Evolutionary conservation across 2,888 invertebrate species (phyloP).

Genomic region (Spisula subtruncata): DNA sequence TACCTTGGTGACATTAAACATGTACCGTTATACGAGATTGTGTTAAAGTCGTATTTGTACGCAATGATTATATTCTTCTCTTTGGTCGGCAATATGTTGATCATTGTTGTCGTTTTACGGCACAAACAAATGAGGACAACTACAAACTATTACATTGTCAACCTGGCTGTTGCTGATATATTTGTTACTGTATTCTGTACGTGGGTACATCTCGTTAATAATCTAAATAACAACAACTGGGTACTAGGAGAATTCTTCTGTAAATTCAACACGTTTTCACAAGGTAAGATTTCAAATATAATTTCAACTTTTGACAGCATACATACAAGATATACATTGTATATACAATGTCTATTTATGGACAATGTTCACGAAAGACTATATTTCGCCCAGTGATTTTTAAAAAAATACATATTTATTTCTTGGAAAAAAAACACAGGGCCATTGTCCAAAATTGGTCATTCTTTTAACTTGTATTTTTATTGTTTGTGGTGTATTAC

Average conservation of each 20-base stretch:
- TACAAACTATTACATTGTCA: slow-evolving; percentile 86
- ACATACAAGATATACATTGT: too few species aligned
- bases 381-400: too few species aligned
- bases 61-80: slow-evolving; percentile 78
- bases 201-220: slow-evolving; percentile 92
- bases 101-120: slow-evolving; percentile 79
- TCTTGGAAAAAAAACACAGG: too few species aligned
- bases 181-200: slow-evolving; percentile 90
- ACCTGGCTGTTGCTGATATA: slow-evolving; percentile 85
- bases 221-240: slow-evolving; percentile 94
- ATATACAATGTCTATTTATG: too few species aligned
- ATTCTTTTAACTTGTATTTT: too few species aligned
- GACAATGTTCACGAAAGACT: too few species aligned
- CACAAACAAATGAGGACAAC: slow-evolving; percentile 84
- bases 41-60: slow-evolving; percentile 78
- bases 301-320: not conserved
- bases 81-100: slow-evolving; percentile 80
- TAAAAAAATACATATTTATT: too few species aligned
- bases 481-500: too few species aligned
- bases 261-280: slow-evolving; percentile 92
- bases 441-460: too few species aligned
- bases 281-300: slow-evolving; percentile 89
- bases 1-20: slow-evolving; percentile 73
- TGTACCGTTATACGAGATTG: slow-evolving; percentile 79
- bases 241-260: slow-evolving; percentile 93